Evolutionary conservation across 2,797 vertebrate species (phyloP), one percentile per base, ranked within the genome.

Genomic region (Parotocinclus haroldoi): DNA sequence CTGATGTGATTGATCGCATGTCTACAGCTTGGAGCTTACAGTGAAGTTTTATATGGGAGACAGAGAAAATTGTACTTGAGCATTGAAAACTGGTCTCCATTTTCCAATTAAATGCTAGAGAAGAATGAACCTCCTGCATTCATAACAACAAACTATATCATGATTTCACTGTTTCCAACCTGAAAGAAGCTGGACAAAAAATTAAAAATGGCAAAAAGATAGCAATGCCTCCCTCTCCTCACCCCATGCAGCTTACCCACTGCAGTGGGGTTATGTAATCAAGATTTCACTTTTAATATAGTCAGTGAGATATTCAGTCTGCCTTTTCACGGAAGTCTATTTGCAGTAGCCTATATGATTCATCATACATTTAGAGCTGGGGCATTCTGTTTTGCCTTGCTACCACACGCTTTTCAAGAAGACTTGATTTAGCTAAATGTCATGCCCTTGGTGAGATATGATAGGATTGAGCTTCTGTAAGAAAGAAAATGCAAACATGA

Each of bases 1-100:
- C 78, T 81, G 79, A 87, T 86, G 88, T 92, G 87, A 88, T 87
- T 85, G 87, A 90, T 89, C 80, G 83, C 27, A 66, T 80, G 82
- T 86, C 84, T 74, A 66, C 60, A 64, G 54, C 27, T 59, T 72
- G 77, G 76, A 81, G 80, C 87, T 87, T 83, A 85, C 70, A 63
- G 76, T 76, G 74, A 81, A 76, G 81, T 81, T 80, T 82, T 81
- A 82, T 82, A 60, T 70, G 44, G 68, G 40, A 45, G 59, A 59
- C 7, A 68, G 38, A 39, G 13, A 50, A 54, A 62, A 36, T 51
- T 45, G 40, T 19, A 50, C 63, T 49, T 71, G 52, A 71, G 59
- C 49, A 44, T 49, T 45, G 37, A 68, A 58, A 52, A 68, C 51
- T 9, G 56, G 49, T 27, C 19, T 27, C 10, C 18, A 63, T 59